Evolutionary conservation across 1,140 invertebrate species (phyloP), one percentile per base, ranked within the genome.

Genomic region (Heliconius hewitsoni): DNA sequence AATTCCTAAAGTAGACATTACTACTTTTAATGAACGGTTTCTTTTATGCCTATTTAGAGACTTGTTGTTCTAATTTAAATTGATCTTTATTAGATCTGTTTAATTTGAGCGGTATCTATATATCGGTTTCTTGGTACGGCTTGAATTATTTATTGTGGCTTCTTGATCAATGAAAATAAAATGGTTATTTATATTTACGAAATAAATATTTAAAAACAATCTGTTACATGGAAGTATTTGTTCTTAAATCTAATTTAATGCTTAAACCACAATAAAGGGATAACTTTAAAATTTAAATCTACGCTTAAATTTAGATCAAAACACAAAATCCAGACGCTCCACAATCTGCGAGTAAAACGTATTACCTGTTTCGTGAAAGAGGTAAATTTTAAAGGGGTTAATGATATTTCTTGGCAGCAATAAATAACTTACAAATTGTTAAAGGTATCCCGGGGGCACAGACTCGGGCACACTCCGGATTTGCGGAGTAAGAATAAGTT

Each of bases 341-440:
- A 55, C 73, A 76, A 81, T 79, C 80, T 76, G 55, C 74, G 78
- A 80, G 70, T 70, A 85, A 84, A 84, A 80, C 78, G 79, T 83
- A 81, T 84, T 85, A 86, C 83, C 86, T 85, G 83, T 82, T 79
- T 84, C 81, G 85, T 84, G 50, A 87, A 86, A 79, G 80, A 86
- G 86, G 87, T 87, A 88, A 84, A 89, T 86, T 90, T 87, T 79
- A 90, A 91, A 89, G 87, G 88, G 89, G 83, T 92, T 94, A 93
- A 93, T 92, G 87, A 93, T 90, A 92, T 93, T 91, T 91, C 89
- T 91, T 79, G 84, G 84, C 82, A 85, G 88, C 89, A 91, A 93
- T 94, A 94, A 92, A 92, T 93, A 93, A 92, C 88, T 92, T 91
- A 92, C 89, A 91, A 93, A 93, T 93, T 92, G 90, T 92, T 92